These are phyloP conservation scores for Aurelia sp. DNA, from an alignment of 30 jellyfish, hydroid and myxozoan species.

Conservation along the genomic window DNA sequence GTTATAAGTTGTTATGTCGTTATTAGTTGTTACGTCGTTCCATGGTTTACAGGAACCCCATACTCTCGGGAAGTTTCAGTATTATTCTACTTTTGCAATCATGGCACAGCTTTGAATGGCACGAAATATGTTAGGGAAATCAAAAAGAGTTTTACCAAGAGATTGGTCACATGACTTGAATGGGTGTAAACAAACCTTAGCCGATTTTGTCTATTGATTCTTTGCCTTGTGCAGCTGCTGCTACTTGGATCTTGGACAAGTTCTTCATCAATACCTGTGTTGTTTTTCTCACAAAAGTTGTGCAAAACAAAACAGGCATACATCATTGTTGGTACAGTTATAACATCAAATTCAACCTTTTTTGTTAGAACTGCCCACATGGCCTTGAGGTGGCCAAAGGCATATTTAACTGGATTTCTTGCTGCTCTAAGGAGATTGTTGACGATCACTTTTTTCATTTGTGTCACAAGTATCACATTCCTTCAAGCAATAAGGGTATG, in stretches of 20 bases:
- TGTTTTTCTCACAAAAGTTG: conserved; percentile 55
- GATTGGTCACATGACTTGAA: too few relatives aligned
- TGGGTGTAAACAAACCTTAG: too few relatives aligned
- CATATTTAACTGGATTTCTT: conserved; percentile 72
- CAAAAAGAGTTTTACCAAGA: too few relatives aligned
- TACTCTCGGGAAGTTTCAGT: too few relatives aligned
- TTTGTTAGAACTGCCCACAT: conserved; percentile 2
- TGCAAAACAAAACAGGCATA: conserved; percentile 77
- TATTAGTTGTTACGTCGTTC: too few relatives aligned
- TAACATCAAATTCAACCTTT: conserved; percentile 33
- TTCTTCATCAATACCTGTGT: conserved; percentile 32
- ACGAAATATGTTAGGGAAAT: too few relatives aligned
- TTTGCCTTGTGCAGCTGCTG: not conserved
- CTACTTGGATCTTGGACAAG: not conserved
- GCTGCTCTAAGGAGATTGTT: conserved; percentile 65
- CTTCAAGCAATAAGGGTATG: conserved; percentile 80
- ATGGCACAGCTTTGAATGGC: too few relatives aligned
- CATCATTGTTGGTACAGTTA: conserved; percentile 40
- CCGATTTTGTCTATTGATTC: too few relatives aligned
- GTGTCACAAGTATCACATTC: conserved; percentile 54
- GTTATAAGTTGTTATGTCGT: too few relatives aligned
- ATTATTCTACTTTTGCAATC: too few relatives aligned
- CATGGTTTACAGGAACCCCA: too few relatives aligned
- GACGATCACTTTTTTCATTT: conserved; percentile 63
- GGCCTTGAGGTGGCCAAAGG: not conserved